These are phyloP conservation scores for Drosophila rubida DNA, from an alignment of 2,888 invertebrate species.

Conservation along the genomic window DNA sequence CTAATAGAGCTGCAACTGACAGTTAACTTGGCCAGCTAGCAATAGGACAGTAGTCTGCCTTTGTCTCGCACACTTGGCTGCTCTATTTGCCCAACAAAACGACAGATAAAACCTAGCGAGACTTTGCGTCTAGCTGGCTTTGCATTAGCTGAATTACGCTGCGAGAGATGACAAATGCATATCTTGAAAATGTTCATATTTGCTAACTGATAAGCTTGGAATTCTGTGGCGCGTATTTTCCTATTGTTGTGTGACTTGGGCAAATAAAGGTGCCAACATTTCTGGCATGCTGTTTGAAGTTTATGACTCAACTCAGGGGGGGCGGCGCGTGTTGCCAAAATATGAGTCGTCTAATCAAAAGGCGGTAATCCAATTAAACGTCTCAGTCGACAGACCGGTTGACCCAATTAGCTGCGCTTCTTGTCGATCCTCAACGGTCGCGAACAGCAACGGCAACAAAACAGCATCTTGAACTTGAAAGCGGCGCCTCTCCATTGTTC, in stretches of 20 bases:
- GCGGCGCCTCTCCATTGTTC: slow-evolving; percentile 79
- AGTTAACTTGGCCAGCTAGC: slow-evolving; percentile 25
- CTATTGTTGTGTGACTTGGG: slow-evolving; percentile 22
- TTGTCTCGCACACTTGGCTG: slow-evolving; percentile 43
- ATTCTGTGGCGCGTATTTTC: slow-evolving; percentile 25
- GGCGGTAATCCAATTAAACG: slow-evolving; percentile 83
- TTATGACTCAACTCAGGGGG: slow-evolving; percentile 37
- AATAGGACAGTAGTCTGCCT: slow-evolving; percentile 70
- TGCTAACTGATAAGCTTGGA: slow-evolving; percentile 66
- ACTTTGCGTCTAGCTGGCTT: slow-evolving; percentile 35
- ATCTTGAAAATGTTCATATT: slow-evolving; percentile 43
- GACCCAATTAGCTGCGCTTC: slow-evolving; percentile 81
- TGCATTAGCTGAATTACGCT: slow-evolving; percentile 57
- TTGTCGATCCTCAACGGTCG: slow-evolving; percentile 55
- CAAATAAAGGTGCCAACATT: slow-evolving; percentile 47
- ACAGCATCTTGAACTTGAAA: slow-evolving; percentile 72
- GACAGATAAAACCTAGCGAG: slow-evolving; percentile 61
- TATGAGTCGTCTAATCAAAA: slow-evolving; percentile 68
- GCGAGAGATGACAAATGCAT: slow-evolving; percentile 34
- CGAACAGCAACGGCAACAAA: slow-evolving; percentile 11
- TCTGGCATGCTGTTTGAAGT: slow-evolving; percentile 15
- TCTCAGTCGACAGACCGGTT: slow-evolving; percentile 63
- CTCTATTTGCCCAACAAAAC: slow-evolving; percentile 55
- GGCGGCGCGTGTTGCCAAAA: slow-evolving; percentile 61
- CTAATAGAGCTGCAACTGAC: slow-evolving; percentile 73